These are phyloP conservation scores for Mamestra configurata DNA, from an alignment of 1,140 invertebrate species.

Conservation along the genomic window DNA sequence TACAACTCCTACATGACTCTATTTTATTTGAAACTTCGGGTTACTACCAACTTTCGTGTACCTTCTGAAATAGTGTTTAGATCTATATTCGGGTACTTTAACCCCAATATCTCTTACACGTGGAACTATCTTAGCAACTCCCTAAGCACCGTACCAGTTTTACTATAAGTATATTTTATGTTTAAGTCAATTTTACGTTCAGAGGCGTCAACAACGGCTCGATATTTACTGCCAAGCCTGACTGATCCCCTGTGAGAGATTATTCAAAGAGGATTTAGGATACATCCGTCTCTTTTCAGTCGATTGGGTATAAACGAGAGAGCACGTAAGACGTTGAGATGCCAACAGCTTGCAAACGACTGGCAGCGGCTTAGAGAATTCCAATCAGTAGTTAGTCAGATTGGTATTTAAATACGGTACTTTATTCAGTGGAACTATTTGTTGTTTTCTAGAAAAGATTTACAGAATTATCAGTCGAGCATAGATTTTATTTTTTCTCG, in stretches of 20 bases:
- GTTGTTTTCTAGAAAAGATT: not conserved
- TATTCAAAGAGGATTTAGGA: slow-evolving; percentile 36
- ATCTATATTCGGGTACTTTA: no score
- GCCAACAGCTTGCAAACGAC: slow-evolving; percentile 14
- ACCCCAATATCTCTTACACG: not conserved
- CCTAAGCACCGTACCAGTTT: not conserved
- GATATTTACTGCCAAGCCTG: slow-evolving; percentile 17
- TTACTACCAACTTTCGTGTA: no score
- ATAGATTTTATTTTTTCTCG: no score
- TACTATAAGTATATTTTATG: not conserved
- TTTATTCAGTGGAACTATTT: not conserved
- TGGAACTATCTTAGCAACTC: not conserved
- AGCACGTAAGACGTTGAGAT: not conserved
- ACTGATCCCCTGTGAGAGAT: slow-evolving; percentile 15
- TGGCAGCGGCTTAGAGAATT: slow-evolving; percentile 10
- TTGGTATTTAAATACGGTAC: slow-evolving; percentile 32
- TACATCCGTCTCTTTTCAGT: not conserved
- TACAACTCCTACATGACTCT: no score
- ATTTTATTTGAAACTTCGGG: no score
- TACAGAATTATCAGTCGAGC: no score
- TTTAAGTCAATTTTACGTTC: slow-evolving; percentile 13
- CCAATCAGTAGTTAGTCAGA: slow-evolving; percentile 16
- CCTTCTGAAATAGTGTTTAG: no score
- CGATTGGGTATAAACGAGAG: not conserved
- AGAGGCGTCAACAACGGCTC: slow-evolving; percentile 10